Base-by-base conservation (phyloP, 1,140 invertebrate species). In the Lerema accius region DNA sequence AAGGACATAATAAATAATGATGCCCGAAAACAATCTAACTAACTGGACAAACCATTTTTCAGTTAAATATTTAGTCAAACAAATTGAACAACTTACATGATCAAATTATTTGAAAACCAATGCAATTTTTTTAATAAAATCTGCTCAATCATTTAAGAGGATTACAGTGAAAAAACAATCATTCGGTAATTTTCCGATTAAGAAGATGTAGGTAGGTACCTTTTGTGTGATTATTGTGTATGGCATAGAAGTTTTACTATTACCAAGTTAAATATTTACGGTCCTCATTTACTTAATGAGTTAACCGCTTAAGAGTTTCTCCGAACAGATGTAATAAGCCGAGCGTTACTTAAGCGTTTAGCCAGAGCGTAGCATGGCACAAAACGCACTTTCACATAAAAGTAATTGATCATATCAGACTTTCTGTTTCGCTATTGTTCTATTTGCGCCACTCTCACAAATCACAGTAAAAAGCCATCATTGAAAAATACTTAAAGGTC, bases 361-460 rank as follows among this genome's bases (percentile, higher is more conserved):
- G 9, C 19, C 46, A 60, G 48, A 32, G 15, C 46, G 43, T 23
- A 35, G 28, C 42, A 48, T 32, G 28, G 28, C 28, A 67, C 67
- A 72, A 73, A 40, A 73, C 62, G 67, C 66, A 73, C 77, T 79
- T 79, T 79, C 77, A 79, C 74, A 67, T 72, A 66, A 76, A 75
- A 70, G 72, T 77, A 77, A 79, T 76, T 74, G 76, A 76, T 79
- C 67, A 74, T 79, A 77, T 77, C 77, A 75, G 65, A 75, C 77
- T 79, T 79, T 79, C 77, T 76, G 76, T 77, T 76, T 67, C 55
- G 67, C 76, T 67, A 77, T 79, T 78, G 73, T 78, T 76, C 63
- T 76, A 60, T 71, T 73, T 68, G 66, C 71, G 56, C 51, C 73
- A 74, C 76, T 71, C 76, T 73, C 73, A 69, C 69, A 67, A 67